Conservation (phyloP, 2,888 invertebrate genomes). For the Hemaris fuciformis region DNA sequence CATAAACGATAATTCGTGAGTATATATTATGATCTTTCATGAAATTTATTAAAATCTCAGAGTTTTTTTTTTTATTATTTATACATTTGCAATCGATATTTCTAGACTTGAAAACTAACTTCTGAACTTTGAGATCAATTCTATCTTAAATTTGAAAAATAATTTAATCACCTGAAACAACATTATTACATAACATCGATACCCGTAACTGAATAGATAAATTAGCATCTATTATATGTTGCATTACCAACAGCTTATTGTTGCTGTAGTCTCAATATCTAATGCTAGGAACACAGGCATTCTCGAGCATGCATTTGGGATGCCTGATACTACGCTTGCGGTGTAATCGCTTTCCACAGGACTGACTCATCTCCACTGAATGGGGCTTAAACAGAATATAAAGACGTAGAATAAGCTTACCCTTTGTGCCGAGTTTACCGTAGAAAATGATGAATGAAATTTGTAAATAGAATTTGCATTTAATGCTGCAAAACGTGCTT, state of each 20-base stretch:
- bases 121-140: too few species aligned
- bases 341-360: constrained; percentile 6
- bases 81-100: too few species aligned
- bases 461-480: neutral
- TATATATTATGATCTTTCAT: too few species aligned
- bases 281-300: neutral
- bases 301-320: neutral
- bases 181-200: too few species aligned
- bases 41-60: too few species aligned
- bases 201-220: too few species aligned
- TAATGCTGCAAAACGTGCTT: neutral
- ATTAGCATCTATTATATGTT: too few species aligned
- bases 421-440: neutral
- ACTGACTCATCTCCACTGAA: constrained; percentile 1
- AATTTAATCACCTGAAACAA: too few species aligned
- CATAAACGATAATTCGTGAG: too few species aligned
- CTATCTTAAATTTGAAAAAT: too few species aligned
- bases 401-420: neutral
- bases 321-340: neutral
- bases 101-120: too few species aligned
- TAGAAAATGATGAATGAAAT: neutral
- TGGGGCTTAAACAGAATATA: neutral
- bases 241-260: neutral
- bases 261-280: neutral
- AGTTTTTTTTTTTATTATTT: too few species aligned